Percentiles rank a stretch among this genome's conserved stretches.
phyloP scores from a whole-genome alignment of 2,113 vertebrate genomes.

The Sylvietta virens region DNA sequence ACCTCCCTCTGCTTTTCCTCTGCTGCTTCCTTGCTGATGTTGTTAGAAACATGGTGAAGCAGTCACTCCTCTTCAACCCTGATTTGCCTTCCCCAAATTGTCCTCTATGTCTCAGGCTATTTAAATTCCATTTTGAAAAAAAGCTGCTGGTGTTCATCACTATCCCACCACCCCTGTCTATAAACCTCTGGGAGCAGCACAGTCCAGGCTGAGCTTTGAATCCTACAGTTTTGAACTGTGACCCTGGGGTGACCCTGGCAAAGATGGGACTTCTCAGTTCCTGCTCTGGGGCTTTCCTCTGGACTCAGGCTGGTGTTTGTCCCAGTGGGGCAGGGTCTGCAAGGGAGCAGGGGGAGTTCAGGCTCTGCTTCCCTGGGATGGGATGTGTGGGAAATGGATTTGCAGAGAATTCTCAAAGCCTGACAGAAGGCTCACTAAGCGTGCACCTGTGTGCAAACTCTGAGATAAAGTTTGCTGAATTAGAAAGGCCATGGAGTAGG shows the following conservation, averaged over 20 bases:
- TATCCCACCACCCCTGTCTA: background rate
- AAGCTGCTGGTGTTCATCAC: background rate
- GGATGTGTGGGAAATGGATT: background rate
- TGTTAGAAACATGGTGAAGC: background rate
- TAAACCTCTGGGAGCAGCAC: background rate
- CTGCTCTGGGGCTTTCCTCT: background rate
- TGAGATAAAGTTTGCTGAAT: background rate
- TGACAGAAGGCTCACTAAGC: background rate
- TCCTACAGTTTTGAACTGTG: too few relatives aligned
- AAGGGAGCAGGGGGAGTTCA: background rate
- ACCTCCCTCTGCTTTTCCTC: background rate
- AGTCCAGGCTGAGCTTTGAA: background rate
- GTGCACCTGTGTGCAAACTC: background rate
- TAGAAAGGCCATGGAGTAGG: background rate
- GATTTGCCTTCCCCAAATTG: background rate
- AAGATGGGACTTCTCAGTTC: background rate
- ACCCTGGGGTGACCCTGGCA: background rate
- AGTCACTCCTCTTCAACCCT: background rate
- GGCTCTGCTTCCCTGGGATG: background rate
- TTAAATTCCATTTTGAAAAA: background rate
- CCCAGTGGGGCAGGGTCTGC: background rate
- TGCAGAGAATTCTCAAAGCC: background rate
- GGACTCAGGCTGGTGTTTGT: accelerated
- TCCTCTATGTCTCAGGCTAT: background rate
- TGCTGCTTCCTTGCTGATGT: background rate